phyloP scores from a whole-genome alignment of 2,113 vertebrate genomes.

The Pangasianodon gigas region DNA sequence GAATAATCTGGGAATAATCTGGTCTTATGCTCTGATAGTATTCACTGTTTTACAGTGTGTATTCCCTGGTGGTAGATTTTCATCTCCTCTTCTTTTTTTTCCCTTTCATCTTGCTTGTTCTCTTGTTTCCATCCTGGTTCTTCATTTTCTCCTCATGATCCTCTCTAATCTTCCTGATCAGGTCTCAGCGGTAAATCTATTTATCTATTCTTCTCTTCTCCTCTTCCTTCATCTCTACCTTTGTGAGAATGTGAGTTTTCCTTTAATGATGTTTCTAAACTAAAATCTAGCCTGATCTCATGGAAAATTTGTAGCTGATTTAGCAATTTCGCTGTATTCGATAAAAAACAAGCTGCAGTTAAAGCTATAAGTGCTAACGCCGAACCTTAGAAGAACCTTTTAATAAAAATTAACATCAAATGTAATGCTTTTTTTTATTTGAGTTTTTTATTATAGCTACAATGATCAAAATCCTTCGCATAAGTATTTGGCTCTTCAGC shows the following conservation, averaged over 20 bases:
- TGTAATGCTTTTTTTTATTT: no score
- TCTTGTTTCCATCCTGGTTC: not conserved
- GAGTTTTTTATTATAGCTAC: no score
- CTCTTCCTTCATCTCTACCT: not conserved
- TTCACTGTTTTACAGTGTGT: slow-evolving; percentile 18
- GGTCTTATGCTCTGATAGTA: slow-evolving; percentile 32
- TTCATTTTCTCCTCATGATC: not conserved
- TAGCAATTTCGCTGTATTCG: no score
- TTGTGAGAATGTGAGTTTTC: not conserved
- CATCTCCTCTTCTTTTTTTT: not conserved
- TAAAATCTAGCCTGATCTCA: no score
- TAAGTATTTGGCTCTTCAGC: not conserved
- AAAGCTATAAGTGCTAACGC: no score
- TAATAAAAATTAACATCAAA: not conserved
- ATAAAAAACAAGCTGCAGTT: no score
- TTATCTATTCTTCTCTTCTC: not conserved
- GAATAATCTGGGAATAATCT: slow-evolving; percentile 43
- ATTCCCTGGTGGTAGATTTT: slow-evolving; percentile 13
- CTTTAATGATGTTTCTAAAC: no score
- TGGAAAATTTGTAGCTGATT: no score
- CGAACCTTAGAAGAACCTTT: not conserved
- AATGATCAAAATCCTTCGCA: not conserved
- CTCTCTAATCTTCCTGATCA: not conserved
- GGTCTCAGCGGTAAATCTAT: not conserved
- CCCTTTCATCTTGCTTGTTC: not conserved